phyloP scores from a whole-genome alignment of 2,888 invertebrate species.

The Plagodis dolabraria region DNA sequence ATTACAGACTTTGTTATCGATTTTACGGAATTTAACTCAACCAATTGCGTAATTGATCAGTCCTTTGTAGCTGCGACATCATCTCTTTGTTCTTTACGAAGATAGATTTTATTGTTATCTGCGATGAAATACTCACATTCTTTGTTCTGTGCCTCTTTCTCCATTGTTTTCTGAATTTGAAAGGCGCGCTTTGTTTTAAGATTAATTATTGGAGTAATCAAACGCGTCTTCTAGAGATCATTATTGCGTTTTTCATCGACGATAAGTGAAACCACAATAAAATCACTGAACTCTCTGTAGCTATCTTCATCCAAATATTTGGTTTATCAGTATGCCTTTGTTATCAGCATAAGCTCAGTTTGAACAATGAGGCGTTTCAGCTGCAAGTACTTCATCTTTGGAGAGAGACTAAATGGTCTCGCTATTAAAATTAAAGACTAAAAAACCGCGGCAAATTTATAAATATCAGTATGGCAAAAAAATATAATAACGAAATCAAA shows the following conservation, averaged over 20 bases:
- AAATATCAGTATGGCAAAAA: too few relatives aligned
- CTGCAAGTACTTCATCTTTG: too few relatives aligned
- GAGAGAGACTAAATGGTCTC: too few relatives aligned
- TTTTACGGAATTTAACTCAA: slow-evolving; percentile 21
- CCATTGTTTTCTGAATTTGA: slow-evolving; percentile 35
- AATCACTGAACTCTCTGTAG: too few relatives aligned
- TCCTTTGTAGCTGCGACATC: slow-evolving; percentile 21
- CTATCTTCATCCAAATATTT: too few relatives aligned
- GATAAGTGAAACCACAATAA: background rate
- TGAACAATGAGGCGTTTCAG: too few relatives aligned
- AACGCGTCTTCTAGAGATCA: slow-evolving; percentile 13
- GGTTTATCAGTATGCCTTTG: too few relatives aligned
- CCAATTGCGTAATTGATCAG: slow-evolving; percentile 28
- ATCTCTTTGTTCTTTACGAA: slow-evolving; percentile 31
- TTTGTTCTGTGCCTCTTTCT: slow-evolving; percentile 36
- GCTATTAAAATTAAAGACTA: too few relatives aligned
- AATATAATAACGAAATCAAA: too few relatives aligned
- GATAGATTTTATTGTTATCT: slow-evolving; percentile 38
- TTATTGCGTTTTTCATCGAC: slow-evolving; percentile 3
- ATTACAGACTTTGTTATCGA: slow-evolving; percentile 11
- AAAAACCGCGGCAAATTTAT: too few relatives aligned
- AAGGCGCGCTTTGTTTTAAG: slow-evolving; percentile 35
- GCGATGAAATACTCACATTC: slow-evolving; percentile 29
- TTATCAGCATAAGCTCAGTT: too few relatives aligned
- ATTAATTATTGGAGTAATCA: slow-evolving; percentile 35